A percentile compares a stretch with the other conserved stretches of the same genome.
Conservation (phyloP, 1,140 invertebrate species). For the Bombyx mandarina region DNA sequence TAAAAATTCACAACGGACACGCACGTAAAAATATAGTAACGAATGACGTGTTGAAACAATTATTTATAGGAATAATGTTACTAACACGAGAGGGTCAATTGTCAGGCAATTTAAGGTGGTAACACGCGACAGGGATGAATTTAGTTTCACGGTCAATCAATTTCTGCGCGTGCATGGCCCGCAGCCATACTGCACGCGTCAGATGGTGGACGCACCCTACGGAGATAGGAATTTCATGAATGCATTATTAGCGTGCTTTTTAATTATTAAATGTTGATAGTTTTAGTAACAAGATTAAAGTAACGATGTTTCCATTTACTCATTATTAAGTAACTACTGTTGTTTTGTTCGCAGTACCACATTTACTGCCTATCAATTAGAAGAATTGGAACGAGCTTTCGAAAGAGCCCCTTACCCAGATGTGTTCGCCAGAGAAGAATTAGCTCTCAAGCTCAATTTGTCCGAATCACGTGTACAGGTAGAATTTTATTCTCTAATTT, state of each 20-base stretch:
- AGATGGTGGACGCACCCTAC: slow-evolving; percentile 44
- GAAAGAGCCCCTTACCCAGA: slow-evolving; percentile 96
- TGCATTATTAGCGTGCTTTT: no score
- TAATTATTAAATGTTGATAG: no score
- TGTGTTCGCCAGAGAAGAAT: slow-evolving; percentile 94
- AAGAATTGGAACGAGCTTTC: slow-evolving; percentile 94
- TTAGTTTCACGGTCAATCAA: slow-evolving; percentile 70
- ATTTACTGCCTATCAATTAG: slow-evolving; percentile 95
- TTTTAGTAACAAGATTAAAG: no score
- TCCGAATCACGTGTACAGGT: slow-evolving; percentile 96
- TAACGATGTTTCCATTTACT: neutral
- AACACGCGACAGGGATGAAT: slow-evolving; percentile 57
- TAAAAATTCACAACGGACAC: neutral
- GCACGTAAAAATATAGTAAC: neutral
- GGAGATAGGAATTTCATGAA: slow-evolving; percentile 42
- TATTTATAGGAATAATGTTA: slow-evolving; percentile 21
- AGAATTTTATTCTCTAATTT: slow-evolving; percentile 25
- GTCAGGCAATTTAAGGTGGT: slow-evolving; percentile 53
- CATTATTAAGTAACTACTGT: neutral
- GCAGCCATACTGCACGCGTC: slow-evolving; percentile 69
- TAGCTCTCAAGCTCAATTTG: slow-evolving; percentile 90
- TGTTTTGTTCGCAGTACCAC: slow-evolving; percentile 82
- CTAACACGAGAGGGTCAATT: slow-evolving; percentile 49
- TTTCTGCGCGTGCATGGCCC: slow-evolving; percentile 51
- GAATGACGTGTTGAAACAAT: slow-evolving; percentile 22